Evolutionary conservation across 35 echinoderm and acorn worm species (phyloP).

Genomic region (Eucidaris tribuloides): DNA sequence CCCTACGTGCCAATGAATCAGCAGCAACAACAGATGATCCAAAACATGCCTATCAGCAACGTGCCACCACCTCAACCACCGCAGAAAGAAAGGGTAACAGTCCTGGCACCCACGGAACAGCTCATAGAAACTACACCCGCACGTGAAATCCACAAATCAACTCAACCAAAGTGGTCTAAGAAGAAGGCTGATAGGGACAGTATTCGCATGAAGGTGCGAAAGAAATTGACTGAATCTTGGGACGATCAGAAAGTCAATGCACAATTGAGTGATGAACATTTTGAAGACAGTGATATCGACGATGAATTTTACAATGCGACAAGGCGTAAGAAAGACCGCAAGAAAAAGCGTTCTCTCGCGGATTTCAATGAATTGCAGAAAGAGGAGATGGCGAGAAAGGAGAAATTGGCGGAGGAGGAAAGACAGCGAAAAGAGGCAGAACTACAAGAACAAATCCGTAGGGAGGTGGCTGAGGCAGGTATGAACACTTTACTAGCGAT

Average conservation of each 20-base stretch:
- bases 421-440: not conserved
- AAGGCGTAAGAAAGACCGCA: slow-evolving; percentile 10
- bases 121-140: slow-evolving; percentile 2
- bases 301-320: slow-evolving; percentile 33
- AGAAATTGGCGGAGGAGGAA: not conserved
- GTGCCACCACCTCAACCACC: not conserved
- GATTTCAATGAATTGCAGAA: slow-evolving; percentile 11
- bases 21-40: not conserved
- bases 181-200: not conserved
- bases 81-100: not conserved
- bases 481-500: slow-evolving; percentile 16
- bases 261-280: not conserved
- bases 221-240: not conserved
- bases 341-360: slow-evolving; percentile 8
- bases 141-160: not conserved
- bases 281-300: slow-evolving; percentile 39
- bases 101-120: not conserved
- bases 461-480: not conserved
- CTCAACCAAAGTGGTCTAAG: slow-evolving; percentile 7
- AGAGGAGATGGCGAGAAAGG: not conserved
- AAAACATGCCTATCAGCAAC: not conserved
- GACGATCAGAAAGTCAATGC: not conserved
- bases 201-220: not conserved
- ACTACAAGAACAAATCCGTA: not conserved
- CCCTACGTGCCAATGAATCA: slow-evolving; percentile 6